phyloP scores from a whole-genome alignment of 2,888 invertebrate species.

The Trachelus stipa region DNA sequence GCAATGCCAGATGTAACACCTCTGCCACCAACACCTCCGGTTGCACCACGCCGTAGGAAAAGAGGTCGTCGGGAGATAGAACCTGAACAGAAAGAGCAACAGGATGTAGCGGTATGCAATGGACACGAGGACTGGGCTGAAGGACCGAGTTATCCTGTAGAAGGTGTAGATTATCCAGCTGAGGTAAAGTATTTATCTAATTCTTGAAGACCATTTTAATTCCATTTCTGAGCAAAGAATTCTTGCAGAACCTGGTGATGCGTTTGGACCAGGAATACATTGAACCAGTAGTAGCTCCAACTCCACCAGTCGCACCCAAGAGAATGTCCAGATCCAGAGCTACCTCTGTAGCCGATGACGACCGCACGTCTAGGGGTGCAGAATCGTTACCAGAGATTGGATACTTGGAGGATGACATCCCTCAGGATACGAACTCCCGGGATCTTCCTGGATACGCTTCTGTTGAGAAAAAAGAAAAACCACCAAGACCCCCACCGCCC shows the following conservation, averaged over 20 bases:
- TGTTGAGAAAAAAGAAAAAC: constrained; percentile 76
- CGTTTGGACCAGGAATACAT: constrained; percentile 73
- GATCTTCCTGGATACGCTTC: constrained; percentile 78
- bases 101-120: constrained; percentile 2
- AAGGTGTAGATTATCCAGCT: constrained; percentile 14
- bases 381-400: constrained; percentile 72
- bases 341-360: constrained; percentile 72
- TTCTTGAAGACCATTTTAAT: too few relatives aligned
- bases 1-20: constrained; percentile 26
- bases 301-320: constrained; percentile 71
- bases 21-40: constrained; percentile 33
- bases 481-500: constrained; percentile 74
- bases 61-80: constrained; percentile 27
- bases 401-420: constrained; percentile 65
- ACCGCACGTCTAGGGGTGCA: constrained; percentile 78
- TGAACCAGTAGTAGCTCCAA: constrained; percentile 60
- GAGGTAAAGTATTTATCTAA: background rate
- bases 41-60: constrained; percentile 50
- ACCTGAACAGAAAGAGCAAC: background rate
- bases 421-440: constrained; percentile 53
- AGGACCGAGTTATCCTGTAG: constrained; percentile 21
- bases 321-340: constrained; percentile 70
- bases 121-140: constrained; percentile 8
- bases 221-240: constrained; percentile 12
- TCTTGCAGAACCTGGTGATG: constrained; percentile 19